phyloP scores from a whole-genome alignment of 2,797 vertebrate species.

The Acanthurus leucopareius region DNA sequence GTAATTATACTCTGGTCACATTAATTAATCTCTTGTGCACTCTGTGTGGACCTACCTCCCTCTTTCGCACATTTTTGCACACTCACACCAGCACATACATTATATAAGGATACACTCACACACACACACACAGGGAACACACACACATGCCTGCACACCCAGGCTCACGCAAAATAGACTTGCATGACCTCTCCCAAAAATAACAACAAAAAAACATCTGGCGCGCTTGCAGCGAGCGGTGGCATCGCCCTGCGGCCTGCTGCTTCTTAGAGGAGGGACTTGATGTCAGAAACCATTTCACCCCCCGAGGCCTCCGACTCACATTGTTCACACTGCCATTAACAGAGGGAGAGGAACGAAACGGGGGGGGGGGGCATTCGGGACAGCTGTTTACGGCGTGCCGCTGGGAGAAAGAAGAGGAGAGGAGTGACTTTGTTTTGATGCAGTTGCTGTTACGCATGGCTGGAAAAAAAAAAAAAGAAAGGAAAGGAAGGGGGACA shows the following conservation, averaged over 20 bases:
- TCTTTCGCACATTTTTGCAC: conserved; percentile 44
- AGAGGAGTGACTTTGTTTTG: conserved; percentile 51
- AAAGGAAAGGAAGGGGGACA: background rate
- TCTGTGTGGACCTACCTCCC: conserved; percentile 34
- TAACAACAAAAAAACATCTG: conserved; percentile 65
- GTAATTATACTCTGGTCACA: conserved; percentile 78
- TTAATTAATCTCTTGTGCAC: conserved; percentile 73
- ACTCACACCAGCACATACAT: conserved; percentile 34
- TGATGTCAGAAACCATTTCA: conserved; percentile 42
- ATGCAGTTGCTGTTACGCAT: conserved; percentile 48
- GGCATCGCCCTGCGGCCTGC: conserved; percentile 45
- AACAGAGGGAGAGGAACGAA: conserved; percentile 30
- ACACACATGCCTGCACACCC: background rate
- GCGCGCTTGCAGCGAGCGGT: conserved; percentile 26
- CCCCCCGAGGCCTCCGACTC: conserved; percentile 41
- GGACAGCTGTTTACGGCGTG: conserved; percentile 64
- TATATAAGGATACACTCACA: conserved; percentile 40
- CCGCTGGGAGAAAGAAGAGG: conserved; percentile 43
- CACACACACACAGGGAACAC: too few relatives aligned
- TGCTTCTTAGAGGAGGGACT: conserved; percentile 49
- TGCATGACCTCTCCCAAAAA: conserved; percentile 61
- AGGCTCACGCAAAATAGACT: conserved; percentile 11
- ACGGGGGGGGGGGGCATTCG: conserved; percentile 19
- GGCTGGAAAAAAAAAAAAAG: conserved; percentile 14
- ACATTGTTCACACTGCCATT: conserved; percentile 72